Base-by-base conservation (phyloP, 2,797 vertebrate genomes). In the Hydrolagus colliei region DNA sequence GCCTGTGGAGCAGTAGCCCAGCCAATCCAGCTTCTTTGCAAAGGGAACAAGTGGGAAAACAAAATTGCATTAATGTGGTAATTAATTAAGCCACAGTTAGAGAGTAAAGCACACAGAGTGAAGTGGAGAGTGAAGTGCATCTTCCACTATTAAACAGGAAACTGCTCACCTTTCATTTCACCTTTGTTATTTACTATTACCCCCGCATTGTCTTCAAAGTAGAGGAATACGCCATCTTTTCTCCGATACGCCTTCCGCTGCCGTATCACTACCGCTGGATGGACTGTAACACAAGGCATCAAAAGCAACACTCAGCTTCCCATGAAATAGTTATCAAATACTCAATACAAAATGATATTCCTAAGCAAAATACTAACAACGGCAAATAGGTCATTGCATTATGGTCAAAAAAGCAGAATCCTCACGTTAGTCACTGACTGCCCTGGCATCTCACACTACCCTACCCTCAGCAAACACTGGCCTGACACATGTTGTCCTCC, bases 161-260 rank as follows among this genome's bases (percentile, higher is more conserved):
- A 74, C 88, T 0, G 68, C 92, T 0, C 88, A 97, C 97, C 97
- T 97, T 99, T 98, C 98, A 98, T 99, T 86, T 99, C 97, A 8
- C 98, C 97, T 93, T 99, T 99, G 88, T 96, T 96, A 86, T 99
- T 99, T 13, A 99, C 97, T 90, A 99, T 99, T 90, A 99, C 98
- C 2, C 97, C 98, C 0, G 97, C 97, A 0, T 98, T 99, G 91
- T 99, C 98, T 92, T 99, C 98, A 87, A 99, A 99, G 88, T 99
- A 99, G 0, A 99, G 94, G 89, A 99, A 99, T 80, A 98, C 96
- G 0, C 98, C 98, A 0, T 99, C 97, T 94, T 99, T 99, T 94
- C 97, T 96, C 68, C 97, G 89, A 90, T 98, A 99, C 0, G 97
- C 98, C 91, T 99, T 99, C 87, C 97, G 95, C 89, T 99, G 98